These are phyloP conservation scores for Enteromius anoplus DNA, from an alignment of 2,797 vertebrate genomes.

Conservation along the genomic window DNA sequence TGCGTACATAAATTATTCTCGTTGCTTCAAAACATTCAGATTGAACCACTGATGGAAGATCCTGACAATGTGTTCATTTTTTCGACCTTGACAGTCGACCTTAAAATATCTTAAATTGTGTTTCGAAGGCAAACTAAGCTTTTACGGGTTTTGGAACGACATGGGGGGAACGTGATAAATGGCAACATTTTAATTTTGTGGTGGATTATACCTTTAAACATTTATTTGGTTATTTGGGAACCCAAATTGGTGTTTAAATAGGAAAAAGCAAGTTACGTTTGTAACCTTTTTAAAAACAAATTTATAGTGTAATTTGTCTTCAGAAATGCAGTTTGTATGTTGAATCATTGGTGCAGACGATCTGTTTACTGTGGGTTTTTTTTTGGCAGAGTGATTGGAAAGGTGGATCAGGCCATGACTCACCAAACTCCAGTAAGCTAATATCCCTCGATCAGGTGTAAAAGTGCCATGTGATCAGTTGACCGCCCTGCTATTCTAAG, in stretches of 20 bases:
- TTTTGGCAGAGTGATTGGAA: slow-evolving; percentile 26
- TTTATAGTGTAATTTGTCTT: slow-evolving; percentile 9
- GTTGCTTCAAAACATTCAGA: too few species aligned
- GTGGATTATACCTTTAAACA: too few species aligned
- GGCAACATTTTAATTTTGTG: too few species aligned
- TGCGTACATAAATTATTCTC: too few species aligned
- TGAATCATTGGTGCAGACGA: not conserved
- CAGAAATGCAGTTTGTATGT: slow-evolving; percentile 1
- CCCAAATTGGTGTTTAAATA: not conserved
- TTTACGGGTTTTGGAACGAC: too few species aligned
- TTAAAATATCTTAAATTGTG: too few species aligned
- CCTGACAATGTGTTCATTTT: too few species aligned
- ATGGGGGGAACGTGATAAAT: too few species aligned
- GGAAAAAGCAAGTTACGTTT: not conserved
- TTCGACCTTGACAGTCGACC: too few species aligned
- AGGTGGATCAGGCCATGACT: slow-evolving; percentile 48
- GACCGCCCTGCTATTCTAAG: slow-evolving; percentile 45
- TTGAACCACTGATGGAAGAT: too few species aligned
- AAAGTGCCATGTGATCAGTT: slow-evolving; percentile 39
- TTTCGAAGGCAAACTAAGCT: too few species aligned
- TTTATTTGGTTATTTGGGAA: not conserved
- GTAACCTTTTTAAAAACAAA: not conserved
- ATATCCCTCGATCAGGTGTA: slow-evolving; percentile 48
- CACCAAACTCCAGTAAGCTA: slow-evolving; percentile 55
- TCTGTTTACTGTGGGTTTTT: slow-evolving; percentile 23